These are phyloP conservation scores for Theretra japonica DNA, from an alignment of 2,888 invertebrate species.

Conservation along the genomic window DNA sequence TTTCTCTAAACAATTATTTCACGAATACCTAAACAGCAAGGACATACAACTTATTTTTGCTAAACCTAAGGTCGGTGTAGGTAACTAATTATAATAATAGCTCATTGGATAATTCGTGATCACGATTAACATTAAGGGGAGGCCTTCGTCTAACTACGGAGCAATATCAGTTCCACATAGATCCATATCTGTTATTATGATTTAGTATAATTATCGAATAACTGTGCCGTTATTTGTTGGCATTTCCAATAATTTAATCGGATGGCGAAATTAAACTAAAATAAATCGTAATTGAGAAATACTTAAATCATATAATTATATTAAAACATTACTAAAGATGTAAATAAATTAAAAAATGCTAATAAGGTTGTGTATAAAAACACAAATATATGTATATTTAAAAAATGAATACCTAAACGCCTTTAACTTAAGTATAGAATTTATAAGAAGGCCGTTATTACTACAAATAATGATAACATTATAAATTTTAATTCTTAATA, in stretches of 20 bases:
- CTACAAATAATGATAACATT: slow-evolving; percentile 2
- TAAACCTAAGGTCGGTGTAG: slow-evolving; percentile 56
- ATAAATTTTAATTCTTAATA: slow-evolving; percentile 3
- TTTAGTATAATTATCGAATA: not conserved
- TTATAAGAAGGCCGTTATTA: not conserved
- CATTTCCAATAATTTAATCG: not conserved
- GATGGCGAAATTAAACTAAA: too few species aligned
- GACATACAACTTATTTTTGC: slow-evolving; percentile 41
- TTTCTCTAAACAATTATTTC: slow-evolving; percentile 42
- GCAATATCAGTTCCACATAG: not conserved
- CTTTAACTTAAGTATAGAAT: not conserved
- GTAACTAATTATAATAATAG: slow-evolving; percentile 49
- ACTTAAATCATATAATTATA: too few species aligned
- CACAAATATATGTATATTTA: too few species aligned
- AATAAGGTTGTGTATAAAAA: too few species aligned
- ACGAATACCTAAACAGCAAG: slow-evolving; percentile 36
- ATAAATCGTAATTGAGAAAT: too few species aligned
- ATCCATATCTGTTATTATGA: slow-evolving; percentile 5
- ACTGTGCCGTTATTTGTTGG: not conserved
- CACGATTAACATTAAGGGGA: slow-evolving; percentile 47
- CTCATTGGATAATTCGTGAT: slow-evolving; percentile 60
- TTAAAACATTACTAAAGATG: too few species aligned
- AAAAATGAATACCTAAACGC: not conserved
- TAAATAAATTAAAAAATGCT: too few species aligned
- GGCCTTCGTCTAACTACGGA: slow-evolving; percentile 35